A percentile compares a stretch with the other conserved stretches of the same genome.
Evolutionary conservation across 2,888 invertebrate species (phyloP).

Genomic region (Therioaphis trifolii): DNA sequence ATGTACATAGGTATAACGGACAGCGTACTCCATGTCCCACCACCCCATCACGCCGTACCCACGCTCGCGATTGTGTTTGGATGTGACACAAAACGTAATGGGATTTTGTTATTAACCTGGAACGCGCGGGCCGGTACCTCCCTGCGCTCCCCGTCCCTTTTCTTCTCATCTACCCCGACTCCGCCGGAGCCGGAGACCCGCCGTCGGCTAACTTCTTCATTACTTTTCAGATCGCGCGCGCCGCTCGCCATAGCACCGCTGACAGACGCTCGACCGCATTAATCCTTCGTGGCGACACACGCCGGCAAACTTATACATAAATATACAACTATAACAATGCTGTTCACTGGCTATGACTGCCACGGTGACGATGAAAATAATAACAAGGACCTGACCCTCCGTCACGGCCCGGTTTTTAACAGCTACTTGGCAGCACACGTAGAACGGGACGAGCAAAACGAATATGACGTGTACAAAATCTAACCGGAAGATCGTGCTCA

Average conservation of each 20-base stretch:
- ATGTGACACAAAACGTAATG: constrained; percentile 62
- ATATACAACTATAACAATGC: no score
- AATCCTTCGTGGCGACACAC: constrained; percentile 52
- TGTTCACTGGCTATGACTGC: not conserved
- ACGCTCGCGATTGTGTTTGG: constrained; percentile 49
- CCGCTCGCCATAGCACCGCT: not conserved
- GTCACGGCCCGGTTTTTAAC: not conserved
- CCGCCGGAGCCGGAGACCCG: no score
- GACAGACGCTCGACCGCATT: constrained; percentile 63
- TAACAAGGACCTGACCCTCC: not conserved
- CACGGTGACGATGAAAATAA: not conserved
- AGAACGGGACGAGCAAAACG: no score
- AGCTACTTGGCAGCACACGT: not conserved
- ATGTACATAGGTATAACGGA: no score
- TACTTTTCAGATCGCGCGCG: constrained; percentile 54
- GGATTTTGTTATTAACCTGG: constrained; percentile 62
- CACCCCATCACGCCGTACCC: not conserved
- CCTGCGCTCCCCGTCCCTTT: not conserved
- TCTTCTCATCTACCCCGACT: no score
- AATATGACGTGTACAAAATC: no score
- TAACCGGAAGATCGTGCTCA: no score
- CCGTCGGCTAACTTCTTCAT: constrained; percentile 59
- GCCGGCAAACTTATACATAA: constrained; percentile 26
- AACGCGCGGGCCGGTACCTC: not conserved
- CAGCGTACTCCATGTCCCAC: no score